phyloP scores from a whole-genome alignment of 2,797 vertebrate genomes.

The Salmo trutta region DNA sequence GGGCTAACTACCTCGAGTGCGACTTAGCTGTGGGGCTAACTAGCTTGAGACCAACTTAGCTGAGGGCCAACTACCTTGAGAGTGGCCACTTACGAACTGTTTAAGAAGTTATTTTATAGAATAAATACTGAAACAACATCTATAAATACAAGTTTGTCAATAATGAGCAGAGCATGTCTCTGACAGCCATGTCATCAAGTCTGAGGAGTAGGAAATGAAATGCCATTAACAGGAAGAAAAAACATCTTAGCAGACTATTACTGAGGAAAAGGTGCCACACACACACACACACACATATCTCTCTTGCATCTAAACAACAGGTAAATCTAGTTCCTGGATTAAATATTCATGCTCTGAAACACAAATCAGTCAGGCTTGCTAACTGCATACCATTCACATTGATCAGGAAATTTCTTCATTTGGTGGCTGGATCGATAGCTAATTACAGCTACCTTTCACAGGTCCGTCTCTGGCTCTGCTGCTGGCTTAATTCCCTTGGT shows the following conservation, averaged over 20 bases:
- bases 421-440: conserved; percentile 75
- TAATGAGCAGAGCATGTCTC: not conserved
- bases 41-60: too few species aligned
- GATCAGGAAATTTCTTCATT: conserved; percentile 75
- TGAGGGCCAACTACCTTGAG: too few species aligned
- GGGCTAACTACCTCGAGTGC: too few species aligned
- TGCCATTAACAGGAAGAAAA: not conserved
- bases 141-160: not conserved
- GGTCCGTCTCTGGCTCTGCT: conserved; percentile 46
- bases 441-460: conserved; percentile 70
- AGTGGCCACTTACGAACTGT: not conserved
- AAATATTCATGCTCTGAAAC: conserved; percentile 67
- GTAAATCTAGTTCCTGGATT: conserved; percentile 38
- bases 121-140: not conserved
- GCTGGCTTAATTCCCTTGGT: conserved; percentile 56
- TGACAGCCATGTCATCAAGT: not conserved
- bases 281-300: too few species aligned
- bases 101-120: not conserved
- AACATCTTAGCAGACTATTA: not conserved
- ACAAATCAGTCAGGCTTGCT: conserved; percentile 59
- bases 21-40: accelerated
- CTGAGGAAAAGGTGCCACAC: not conserved
- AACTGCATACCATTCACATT: conserved; percentile 65
- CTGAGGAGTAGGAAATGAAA: not conserved
- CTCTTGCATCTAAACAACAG: not conserved